Conservation (phyloP, 1,140 invertebrate genomes). For the Bombus waltoni region DNA sequence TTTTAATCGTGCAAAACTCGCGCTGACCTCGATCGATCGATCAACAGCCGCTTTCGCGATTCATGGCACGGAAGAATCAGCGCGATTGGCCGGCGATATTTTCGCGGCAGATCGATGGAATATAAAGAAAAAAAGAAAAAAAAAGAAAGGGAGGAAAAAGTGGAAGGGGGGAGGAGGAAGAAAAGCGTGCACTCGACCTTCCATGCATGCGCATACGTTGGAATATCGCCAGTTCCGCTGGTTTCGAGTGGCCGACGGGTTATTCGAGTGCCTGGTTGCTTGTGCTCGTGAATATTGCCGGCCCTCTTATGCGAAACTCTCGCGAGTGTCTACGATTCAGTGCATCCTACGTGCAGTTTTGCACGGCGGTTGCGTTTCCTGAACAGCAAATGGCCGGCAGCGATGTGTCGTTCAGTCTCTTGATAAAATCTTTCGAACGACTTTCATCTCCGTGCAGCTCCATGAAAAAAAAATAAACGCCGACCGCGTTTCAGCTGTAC, state of each 20-base stretch:
- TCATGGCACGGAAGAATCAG: slow-evolving; percentile 36
- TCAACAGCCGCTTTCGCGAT: slow-evolving; percentile 14
- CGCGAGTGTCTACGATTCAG: slow-evolving; percentile 60
- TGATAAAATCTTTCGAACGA: slow-evolving; percentile 28
- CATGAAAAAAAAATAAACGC: background rate
- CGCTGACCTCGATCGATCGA: background rate
- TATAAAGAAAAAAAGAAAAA: slow-evolving; percentile 39
- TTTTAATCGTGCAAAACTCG: background rate
- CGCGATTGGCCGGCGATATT: slow-evolving; percentile 54
- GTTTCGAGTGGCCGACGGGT: slow-evolving; percentile 68
- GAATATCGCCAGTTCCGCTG: slow-evolving; percentile 75
- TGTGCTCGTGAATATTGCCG: slow-evolving; percentile 58
- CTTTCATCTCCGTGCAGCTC: background rate
- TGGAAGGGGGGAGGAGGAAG: slow-evolving; percentile 9
- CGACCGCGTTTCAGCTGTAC: background rate
- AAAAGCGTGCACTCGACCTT: slow-evolving; percentile 62
- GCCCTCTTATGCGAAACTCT: slow-evolving; percentile 60
- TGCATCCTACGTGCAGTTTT: slow-evolving; percentile 41
- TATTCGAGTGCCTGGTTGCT: slow-evolving; percentile 59
- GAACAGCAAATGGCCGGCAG: slow-evolving; percentile 36
- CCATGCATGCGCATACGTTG: slow-evolving; percentile 69
- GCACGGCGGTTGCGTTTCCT: slow-evolving; percentile 24
- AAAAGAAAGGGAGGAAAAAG: slow-evolving; percentile 19
- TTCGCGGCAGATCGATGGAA: slow-evolving; percentile 49
- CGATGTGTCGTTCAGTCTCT: slow-evolving; percentile 34